A percentile compares a stretch with the other conserved stretches of the same genome.
Evolutionary conservation across 2,797 vertebrate species (phyloP).

Genomic region (Brotula barbata): DNA sequence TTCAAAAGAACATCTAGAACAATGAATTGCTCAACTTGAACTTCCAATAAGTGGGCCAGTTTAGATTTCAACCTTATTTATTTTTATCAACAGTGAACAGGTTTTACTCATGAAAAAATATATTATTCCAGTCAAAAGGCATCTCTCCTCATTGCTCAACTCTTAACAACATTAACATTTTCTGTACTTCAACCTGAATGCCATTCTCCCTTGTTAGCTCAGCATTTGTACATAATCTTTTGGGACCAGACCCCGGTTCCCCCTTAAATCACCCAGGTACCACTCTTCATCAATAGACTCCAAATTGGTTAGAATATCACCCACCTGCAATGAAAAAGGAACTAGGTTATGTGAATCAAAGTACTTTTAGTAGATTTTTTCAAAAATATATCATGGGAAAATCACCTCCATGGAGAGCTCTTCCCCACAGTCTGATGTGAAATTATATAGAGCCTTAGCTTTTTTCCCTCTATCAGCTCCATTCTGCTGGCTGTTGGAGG

Average conservation of each 20-base stretch:
- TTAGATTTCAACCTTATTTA: no score
- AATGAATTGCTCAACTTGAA: no score
- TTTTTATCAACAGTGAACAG: no score
- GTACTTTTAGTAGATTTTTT: not conserved
- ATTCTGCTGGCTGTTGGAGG: slow-evolving; percentile 41
- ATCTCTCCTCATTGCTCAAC: no score
- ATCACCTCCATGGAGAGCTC: slow-evolving; percentile 85
- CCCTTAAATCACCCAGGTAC: slow-evolving; percentile 86
- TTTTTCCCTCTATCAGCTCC: slow-evolving; percentile 57
- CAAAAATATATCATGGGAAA: accelerated
- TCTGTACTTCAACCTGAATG: not conserved
- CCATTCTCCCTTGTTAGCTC: slow-evolving; percentile 8
- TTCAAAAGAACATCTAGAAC: no score
- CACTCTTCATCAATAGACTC: slow-evolving; percentile 87
- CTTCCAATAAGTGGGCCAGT: no score
- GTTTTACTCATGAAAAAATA: no score
- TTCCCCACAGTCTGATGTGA: slow-evolving; percentile 83
- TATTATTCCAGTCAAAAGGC: slow-evolving; percentile 21
- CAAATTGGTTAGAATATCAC: slow-evolving; percentile 83
- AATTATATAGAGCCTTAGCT: slow-evolving; percentile 86
- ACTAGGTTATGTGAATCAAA: not conserved
- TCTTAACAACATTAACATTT: no score
- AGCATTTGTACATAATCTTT: slow-evolving; percentile 86
- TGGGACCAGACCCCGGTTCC: slow-evolving; percentile 86
- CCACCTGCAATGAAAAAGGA: slow-evolving; percentile 74